phyloP scores from a whole-genome alignment of 2,888 invertebrate genomes.

The Torymus tubicola region DNA sequence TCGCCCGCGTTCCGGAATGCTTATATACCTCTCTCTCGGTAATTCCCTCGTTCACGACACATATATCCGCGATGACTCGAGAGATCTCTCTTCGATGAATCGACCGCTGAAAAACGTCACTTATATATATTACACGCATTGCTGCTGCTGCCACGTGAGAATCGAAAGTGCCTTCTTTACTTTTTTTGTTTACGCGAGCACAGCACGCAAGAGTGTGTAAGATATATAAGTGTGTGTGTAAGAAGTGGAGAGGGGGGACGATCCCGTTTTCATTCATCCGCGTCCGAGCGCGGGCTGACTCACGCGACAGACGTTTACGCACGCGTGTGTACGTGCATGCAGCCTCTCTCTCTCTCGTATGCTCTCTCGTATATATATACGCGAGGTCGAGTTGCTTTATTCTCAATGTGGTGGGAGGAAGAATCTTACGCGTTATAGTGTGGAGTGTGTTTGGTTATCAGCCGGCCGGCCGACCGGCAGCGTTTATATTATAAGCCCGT shows the following conservation, averaged over 20 bases:
- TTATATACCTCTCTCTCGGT: not conserved
- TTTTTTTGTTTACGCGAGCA: not conserved
- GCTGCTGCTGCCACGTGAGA: conserved; percentile 1
- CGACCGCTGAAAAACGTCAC: conserved; percentile 15
- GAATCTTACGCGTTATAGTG: too few species aligned
- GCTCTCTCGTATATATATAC: not conserved
- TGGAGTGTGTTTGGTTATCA: too few species aligned
- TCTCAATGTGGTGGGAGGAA: too few species aligned
- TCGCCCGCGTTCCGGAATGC: too few species aligned
- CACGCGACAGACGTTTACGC: conserved; percentile 26
- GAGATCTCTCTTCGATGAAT: conserved; percentile 26
- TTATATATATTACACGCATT: not conserved
- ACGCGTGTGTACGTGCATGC: conserved; percentile 4
- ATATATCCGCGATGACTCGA: conserved; percentile 7
- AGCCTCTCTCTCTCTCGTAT: conserved; percentile 1
- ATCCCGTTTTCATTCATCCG: conserved; percentile 55
- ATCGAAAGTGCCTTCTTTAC: conserved; percentile 10
- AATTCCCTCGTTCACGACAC: not conserved
- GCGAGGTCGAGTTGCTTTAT: too few species aligned
- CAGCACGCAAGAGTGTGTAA: conserved; percentile 5
- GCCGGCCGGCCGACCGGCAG: too few species aligned
- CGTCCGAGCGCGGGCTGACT: conserved; percentile 27
- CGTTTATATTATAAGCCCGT: too few species aligned
- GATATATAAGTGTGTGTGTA: not conserved
- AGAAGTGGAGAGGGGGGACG: not conserved